Percentiles rank a stretch among this genome's conserved stretches.
phyloP scores from a whole-genome alignment of 2,113 vertebrate genomes.

The Mustelus asterias region DNA sequence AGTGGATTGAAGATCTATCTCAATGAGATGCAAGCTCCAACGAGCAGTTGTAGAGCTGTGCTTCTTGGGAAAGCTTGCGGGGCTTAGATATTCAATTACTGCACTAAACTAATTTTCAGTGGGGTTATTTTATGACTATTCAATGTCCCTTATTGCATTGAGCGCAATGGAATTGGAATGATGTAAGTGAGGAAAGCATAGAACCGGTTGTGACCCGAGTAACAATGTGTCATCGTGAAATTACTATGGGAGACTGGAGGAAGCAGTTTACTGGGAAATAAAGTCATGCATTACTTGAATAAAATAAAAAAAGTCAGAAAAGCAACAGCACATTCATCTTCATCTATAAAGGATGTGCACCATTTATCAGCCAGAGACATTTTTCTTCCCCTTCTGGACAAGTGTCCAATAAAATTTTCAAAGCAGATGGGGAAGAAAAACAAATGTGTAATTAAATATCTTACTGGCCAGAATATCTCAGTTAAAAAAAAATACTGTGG shows the following conservation, averaged over 20 bases:
- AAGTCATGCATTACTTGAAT: background rate
- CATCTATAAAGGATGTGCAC: background rate
- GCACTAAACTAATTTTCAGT: conserved; percentile 2
- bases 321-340: background rate
- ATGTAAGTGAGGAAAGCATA: background rate
- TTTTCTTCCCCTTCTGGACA: background rate
- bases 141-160: background rate
- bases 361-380: background rate
- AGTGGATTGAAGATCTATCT: background rate
- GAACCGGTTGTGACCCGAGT: background rate
- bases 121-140: background rate
- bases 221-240: background rate
- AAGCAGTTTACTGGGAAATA: background rate
- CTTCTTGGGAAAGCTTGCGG: background rate
- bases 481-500: background rate
- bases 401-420: background rate
- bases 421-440: background rate
- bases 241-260: background rate
- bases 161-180: background rate
- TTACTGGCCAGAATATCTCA: background rate
- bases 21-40: background rate
- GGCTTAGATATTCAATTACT: background rate
- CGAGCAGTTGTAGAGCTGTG: background rate
- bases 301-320: background rate
- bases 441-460: background rate